Conservation (phyloP, 2,113 vertebrate genomes). For the Dissostichus mawsoni region DNA sequence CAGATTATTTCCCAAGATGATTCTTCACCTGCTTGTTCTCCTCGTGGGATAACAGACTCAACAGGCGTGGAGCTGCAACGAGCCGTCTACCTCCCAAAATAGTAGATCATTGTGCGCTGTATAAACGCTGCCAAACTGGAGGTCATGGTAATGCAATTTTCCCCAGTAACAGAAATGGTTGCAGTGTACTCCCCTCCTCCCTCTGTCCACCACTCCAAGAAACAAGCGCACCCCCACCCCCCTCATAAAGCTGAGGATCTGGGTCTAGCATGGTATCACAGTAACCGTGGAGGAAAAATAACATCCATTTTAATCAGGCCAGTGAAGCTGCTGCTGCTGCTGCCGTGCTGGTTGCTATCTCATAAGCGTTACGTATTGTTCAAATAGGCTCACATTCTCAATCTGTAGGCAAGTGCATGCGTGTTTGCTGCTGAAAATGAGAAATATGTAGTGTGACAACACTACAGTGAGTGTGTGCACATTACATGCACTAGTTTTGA, state of each 20-base stretch:
- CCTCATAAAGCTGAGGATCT: constrained; percentile 55
- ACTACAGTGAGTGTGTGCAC: constrained; percentile 5
- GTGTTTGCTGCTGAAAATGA: constrained; percentile 10
- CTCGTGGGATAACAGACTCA: neutral
- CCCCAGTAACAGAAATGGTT: constrained; percentile 73
- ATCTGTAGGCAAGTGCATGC: neutral
- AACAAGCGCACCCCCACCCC: constrained; percentile 33
- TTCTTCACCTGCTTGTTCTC: neutral
- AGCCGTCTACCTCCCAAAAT: constrained; percentile 31
- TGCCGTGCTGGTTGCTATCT: constrained; percentile 20
- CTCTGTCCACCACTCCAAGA: constrained; percentile 61
- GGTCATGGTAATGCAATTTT: constrained; percentile 72
- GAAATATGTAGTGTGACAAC: neutral
- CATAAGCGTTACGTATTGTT: constrained; percentile 56
- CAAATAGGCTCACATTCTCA: constrained; percentile 32
- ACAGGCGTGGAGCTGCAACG: constrained; percentile 29
- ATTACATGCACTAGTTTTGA: constrained; percentile 42
- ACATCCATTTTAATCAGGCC: constrained; percentile 73
- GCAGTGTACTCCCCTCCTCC: constrained; percentile 47
- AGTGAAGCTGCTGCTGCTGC: constrained; percentile 11
- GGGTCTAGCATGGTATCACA: constrained; percentile 59
- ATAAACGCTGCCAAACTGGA: constrained; percentile 59
- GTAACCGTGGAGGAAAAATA: constrained; percentile 51
- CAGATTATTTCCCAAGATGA: neutral
- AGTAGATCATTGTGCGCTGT: constrained; percentile 43